These are phyloP conservation scores for Apocrypta bakeri DNA, from an alignment of 1,140 invertebrate genomes.

Conservation along the genomic window DNA sequence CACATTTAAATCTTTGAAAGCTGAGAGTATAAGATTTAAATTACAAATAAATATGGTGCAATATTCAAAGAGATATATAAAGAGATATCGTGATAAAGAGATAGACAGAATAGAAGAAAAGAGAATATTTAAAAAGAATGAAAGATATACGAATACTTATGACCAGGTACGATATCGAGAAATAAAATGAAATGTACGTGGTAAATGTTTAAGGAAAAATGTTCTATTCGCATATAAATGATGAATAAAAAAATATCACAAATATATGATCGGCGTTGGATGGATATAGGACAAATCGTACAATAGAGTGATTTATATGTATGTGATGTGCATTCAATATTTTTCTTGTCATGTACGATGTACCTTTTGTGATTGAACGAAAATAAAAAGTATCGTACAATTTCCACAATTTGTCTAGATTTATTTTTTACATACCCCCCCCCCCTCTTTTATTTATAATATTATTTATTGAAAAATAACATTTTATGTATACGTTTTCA, in stretches of 20 bases:
- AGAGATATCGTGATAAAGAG: too few relatives aligned
- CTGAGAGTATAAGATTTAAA: conserved; percentile 24
- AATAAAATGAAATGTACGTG: conserved; percentile 48
- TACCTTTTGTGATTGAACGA: conserved; percentile 41
- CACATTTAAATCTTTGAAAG: conserved; percentile 17
- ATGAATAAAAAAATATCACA: conserved; percentile 23
- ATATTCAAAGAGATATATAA: conserved; percentile 25
- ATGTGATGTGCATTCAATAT: conserved; percentile 49
- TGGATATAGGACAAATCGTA: conserved; percentile 41
- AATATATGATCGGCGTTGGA: conserved; percentile 43
- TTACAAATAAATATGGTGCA: conserved; percentile 7
- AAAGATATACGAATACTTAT: background rate
- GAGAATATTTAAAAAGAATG: background rate
- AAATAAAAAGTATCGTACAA: conserved; percentile 48
- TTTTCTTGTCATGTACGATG: conserved; percentile 49
- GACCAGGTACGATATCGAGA: background rate
- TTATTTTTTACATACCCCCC: background rate
- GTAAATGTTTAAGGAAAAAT: conserved; percentile 42
- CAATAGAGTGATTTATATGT: conserved; percentile 37
- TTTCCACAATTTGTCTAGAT: conserved; percentile 44
- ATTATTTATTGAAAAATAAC: too few relatives aligned
- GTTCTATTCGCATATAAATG: conserved; percentile 26
- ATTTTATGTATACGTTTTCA: too few relatives aligned
- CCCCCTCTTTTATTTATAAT: too few relatives aligned
- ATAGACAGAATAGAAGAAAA: too few relatives aligned